phyloP scores from a whole-genome alignment of 2,113 vertebrate genomes.

The Tautogolabrus adspersus region DNA sequence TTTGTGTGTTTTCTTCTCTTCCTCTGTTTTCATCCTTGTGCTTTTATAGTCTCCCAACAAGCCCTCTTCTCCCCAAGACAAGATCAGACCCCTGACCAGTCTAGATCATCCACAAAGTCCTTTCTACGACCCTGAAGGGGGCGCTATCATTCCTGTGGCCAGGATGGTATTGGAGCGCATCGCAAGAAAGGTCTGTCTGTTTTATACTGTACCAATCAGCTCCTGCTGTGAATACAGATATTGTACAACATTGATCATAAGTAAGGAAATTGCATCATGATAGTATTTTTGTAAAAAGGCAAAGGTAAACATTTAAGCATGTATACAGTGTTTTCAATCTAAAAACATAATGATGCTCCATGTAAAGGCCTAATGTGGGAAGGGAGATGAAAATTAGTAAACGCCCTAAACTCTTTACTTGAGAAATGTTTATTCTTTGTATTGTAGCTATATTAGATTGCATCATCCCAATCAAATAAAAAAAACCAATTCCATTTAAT shows the following conservation, averaged over 20 bases:
- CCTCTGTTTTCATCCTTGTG: slow-evolving; percentile 20
- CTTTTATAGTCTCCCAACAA: slow-evolving; percentile 94
- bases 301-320: no score
- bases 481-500: no score
- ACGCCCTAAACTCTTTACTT: no score
- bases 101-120: slow-evolving; percentile 97
- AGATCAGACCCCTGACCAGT: slow-evolving; percentile 96
- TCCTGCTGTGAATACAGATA: background rate
- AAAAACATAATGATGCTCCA: no score
- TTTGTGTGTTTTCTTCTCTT: background rate
- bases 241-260: background rate
- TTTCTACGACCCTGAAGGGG: slow-evolving; percentile 98
- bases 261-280: background rate
- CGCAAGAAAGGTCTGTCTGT: slow-evolving; percentile 91
- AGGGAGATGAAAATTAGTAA: no score
- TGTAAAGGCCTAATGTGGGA: no score
- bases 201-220: background rate
- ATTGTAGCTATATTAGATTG: no score
- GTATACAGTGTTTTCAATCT: no score
- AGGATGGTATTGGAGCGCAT: slow-evolving; percentile 96
- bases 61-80: slow-evolving; percentile 90
- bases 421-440: no score
- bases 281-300: background rate
- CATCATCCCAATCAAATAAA: no score
- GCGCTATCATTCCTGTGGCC: slow-evolving; percentile 94